Base-by-base conservation (phyloP, 2,888 invertebrate genomes). In the Microlaimidae sp. region DNA sequence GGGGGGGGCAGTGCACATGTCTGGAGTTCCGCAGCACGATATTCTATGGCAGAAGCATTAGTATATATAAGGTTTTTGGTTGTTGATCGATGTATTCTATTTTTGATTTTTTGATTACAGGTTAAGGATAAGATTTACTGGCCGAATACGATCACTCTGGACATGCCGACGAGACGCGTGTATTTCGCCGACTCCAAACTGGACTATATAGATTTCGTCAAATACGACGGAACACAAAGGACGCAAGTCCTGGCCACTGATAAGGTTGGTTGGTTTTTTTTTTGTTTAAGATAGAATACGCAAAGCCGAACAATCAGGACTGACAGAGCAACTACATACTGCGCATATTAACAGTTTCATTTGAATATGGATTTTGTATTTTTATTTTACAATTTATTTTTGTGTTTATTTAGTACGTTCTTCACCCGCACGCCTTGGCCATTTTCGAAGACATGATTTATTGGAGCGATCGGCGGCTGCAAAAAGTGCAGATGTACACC, bases 121-220 rank as follows among this genome's bases (percentile, higher is more conserved):
- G 66, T 67, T n/a, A 59, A 58, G 49, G 63, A 63, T 3, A 67
- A 67, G 59, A 87, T 97, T 57, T 93, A 88, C 73, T 95, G 93
- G 93, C 95, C 95, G 0, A 95, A 93, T 69, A 93, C 93, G 0
- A 74, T 97, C n/a, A 87, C 95, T 0, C 74, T 97, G 2, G 97
- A 97, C 68, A 84, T 87, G 23, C 83, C 93, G 0, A 92, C 83
- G 1, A 82, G 83, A 66, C 75, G 93, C 49, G 81, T 97, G 0
- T 97, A 97, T 73, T 97, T 95, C 69, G 92, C 92, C 0, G 95
- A 97, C 71, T 89, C 89, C 0, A 89, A 93, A 68, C 73, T 97
- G 32, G 95, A 95, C 70, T 95, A 87, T 67, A 95, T 97, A 56
- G 95, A 95, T 69, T 92, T 89, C 69, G 93, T 92, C 68, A 83